Conservation (phyloP, 2,888 invertebrate species). For the Glaucopsyche alexis region DNA sequence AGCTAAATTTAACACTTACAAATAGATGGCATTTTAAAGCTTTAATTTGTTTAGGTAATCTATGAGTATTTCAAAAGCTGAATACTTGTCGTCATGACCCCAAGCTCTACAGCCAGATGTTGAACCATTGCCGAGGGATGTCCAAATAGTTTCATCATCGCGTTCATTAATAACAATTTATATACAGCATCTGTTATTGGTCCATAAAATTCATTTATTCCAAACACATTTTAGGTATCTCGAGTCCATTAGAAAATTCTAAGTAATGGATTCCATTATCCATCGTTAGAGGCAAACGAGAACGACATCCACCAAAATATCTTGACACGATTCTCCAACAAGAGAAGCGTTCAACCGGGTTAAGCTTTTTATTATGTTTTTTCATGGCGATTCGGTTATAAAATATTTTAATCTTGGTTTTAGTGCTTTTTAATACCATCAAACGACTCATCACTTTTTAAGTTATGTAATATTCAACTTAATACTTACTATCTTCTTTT, state of each 20-base stretch:
- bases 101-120: conserved; percentile 18
- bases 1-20: background rate
- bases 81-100: conserved; percentile 5
- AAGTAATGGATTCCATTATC: conserved; percentile 16
- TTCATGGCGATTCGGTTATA: background rate
- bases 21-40: background rate
- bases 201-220: background rate
- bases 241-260: background rate
- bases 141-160: conserved; percentile 8
- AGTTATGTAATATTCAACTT: background rate
- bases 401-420: conserved; percentile 5
- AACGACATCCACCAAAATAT: conserved; percentile 46
- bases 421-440: conserved; percentile 18
- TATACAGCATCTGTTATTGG: conserved; percentile 1
- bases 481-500: background rate
- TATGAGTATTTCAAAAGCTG: background rate
- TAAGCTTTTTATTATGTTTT: conserved; percentile 1
- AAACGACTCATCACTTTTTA: background rate
- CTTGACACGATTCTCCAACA: conserved; percentile 45
- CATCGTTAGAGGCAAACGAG: conserved; percentile 42
- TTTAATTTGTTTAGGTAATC: background rate
- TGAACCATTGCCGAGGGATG: conserved; percentile 4
- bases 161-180: conserved; percentile 19
- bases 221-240: background rate
- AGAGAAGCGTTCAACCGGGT: conserved; percentile 22